Evolutionary conservation across 2,113 vertebrate species (phyloP).

Genomic region (Embiotoca jacksoni): DNA sequence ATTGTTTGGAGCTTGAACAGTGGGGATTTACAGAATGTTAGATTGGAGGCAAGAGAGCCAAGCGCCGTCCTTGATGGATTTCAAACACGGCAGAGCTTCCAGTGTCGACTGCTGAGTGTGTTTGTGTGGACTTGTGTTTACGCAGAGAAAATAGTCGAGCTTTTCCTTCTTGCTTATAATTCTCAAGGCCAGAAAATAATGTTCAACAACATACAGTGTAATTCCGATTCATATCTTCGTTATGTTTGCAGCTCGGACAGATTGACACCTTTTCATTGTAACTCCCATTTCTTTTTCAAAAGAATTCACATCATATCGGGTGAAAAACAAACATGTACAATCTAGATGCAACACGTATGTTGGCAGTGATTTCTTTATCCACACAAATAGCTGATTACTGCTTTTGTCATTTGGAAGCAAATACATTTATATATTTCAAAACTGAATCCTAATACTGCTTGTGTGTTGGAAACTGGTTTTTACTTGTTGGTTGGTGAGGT

Average conservation of each 20-base stretch:
- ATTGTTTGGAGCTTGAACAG: conserved; percentile 52
- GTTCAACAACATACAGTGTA: no score
- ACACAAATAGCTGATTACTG: no score
- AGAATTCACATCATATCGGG: neutral
- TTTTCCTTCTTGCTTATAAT: neutral
- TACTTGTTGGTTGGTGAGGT: neutral
- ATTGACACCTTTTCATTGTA: no score
- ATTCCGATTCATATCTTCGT: no score
- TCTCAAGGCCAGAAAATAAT: neutral
- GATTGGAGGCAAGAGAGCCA: conserved; percentile 28
- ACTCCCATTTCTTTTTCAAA: neutral
- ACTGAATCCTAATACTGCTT: neutral
- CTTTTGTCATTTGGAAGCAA: neutral
- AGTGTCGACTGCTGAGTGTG: neutral
- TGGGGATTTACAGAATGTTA: conserved; percentile 45
- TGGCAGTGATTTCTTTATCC: no score
- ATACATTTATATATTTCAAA: no score
- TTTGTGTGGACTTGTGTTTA: neutral
- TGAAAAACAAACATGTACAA: no score
- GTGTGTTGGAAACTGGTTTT: neutral
- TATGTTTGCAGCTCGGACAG: no score
- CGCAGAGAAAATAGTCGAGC: neutral
- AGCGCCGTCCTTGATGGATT: conserved; percentile 44
- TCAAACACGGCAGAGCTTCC: conserved; percentile 22
- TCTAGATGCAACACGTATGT: no score